phyloP scores from a whole-genome alignment of 2,888 invertebrate genomes.

The Dasysyrphus albostriatus region DNA sequence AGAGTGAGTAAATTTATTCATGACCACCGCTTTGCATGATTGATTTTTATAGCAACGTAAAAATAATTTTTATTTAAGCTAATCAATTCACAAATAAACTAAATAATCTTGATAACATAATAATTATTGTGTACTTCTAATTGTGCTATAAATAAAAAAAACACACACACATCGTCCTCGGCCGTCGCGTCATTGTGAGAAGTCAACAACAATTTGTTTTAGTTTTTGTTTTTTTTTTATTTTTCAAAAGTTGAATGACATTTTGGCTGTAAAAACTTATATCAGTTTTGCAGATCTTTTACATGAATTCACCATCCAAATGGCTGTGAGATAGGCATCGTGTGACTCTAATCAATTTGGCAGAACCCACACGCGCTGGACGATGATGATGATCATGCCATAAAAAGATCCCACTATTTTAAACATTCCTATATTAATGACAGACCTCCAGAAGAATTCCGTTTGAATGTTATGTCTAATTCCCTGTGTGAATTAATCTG shows the following conservation, averaged over 20 bases:
- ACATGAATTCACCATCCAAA: neutral
- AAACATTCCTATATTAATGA: slow-evolving; percentile 12
- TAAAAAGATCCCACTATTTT: neutral
- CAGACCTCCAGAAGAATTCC: slow-evolving; percentile 15
- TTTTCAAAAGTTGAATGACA: slow-evolving; percentile 28
- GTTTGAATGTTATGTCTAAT: slow-evolving; percentile 23
- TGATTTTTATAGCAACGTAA: slow-evolving; percentile 14
- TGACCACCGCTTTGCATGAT: neutral
- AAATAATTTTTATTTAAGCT: neutral
- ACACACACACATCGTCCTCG: neutral
- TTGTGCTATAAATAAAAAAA: neutral
- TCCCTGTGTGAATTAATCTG: slow-evolving; percentile 22
- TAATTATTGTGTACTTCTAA: slow-evolving; percentile 4
- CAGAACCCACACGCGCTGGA: slow-evolving; percentile 24
- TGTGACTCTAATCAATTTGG: slow-evolving; percentile 44
- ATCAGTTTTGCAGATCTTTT: neutral
- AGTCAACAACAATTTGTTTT: neutral
- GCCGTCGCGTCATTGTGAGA: neutral
- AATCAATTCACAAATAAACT: slow-evolving; percentile 7
- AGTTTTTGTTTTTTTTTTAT: neutral
- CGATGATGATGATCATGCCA: slow-evolving; percentile 3
- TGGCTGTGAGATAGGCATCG: slow-evolving; percentile 41
- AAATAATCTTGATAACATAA: slow-evolving; percentile 23
- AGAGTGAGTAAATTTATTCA: neutral
- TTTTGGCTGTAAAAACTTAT: neutral